Evolutionary conservation across 2,113 vertebrate species (phyloP), one percentile per base, ranked within the genome.

Genomic region (Nansenia antarctica): DNA sequence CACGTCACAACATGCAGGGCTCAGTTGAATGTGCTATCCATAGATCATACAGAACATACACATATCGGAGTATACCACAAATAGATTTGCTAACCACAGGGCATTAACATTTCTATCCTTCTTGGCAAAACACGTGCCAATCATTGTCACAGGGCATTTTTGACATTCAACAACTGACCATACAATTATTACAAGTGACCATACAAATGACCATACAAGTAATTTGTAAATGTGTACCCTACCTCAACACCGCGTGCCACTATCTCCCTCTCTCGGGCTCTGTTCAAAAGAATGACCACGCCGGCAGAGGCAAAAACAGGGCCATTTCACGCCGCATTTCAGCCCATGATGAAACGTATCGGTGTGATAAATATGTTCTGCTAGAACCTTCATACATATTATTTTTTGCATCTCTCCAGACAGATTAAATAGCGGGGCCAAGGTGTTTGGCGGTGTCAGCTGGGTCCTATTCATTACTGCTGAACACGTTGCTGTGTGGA

Each of bases 301-400:
- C n/a, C n/a, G n/a, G n/a, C n/a, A n/a, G n/a, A n/a, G n/a, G n/a
- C n/a, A n/a, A n/a, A n/a, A n/a, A n/a, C n/a, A n/a, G 76, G 75
- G 82, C 27, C 65, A 22, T 74, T 82, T 82, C 78, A 74, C 34
- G 53, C 77, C 1, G 1, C 67, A 80, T 84, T 79, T 82, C 70
- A 83, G 64, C 9, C 60, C 70, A 53, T 80, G 74, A 80, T 78
- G 79, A 77, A 53, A 47, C 64, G 78, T 69, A 81, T 81, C 74
- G 62, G 73, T 45, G 58, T 63, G 73, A 83, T 74, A 68, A 73
- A 82, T 62, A 66, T 73, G 69, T 35, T 67, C 72, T 70, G 54
- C 69, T 67, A 1, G 26, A 74, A 42, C 24, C 62, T 52, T 74
- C 69, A 32, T 39, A 70, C 69, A 58, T 3, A 31, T 82, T 53